Conservation (phyloP, 1,140 invertebrate genomes). For the Papilio glaucus region DNA sequence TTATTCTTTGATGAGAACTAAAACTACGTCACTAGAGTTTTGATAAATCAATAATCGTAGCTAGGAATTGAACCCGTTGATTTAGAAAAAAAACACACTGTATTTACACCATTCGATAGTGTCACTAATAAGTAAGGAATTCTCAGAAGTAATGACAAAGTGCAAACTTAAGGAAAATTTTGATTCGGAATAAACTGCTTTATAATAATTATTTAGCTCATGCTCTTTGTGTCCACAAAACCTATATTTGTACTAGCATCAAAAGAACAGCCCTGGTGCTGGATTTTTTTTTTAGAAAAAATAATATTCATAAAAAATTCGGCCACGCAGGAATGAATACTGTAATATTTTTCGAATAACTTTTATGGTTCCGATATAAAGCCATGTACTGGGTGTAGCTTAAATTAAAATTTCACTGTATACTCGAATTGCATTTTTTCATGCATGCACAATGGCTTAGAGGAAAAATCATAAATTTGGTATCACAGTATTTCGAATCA, state of each 20-base stretch:
- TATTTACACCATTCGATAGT: too few relatives aligned
- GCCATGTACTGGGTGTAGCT: conserved; percentile 8
- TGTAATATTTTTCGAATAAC: conserved; percentile 27
- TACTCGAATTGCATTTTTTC: conserved; percentile 22
- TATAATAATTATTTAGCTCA: too few relatives aligned
- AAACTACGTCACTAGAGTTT: too few relatives aligned
- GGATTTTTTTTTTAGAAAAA: not conserved
- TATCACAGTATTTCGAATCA: conserved; percentile 8
- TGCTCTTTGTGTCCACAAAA: not conserved
- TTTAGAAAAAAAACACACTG: too few relatives aligned
- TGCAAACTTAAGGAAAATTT: too few relatives aligned
- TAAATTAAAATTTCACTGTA: conserved; percentile 23
- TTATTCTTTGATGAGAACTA: too few relatives aligned
- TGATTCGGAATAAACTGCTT: too few relatives aligned
- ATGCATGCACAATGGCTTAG: conserved; percentile 24
- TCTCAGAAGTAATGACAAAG: too few relatives aligned
- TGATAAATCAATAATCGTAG: too few relatives aligned
- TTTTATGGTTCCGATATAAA: conserved; percentile 4
- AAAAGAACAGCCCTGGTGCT: not conserved
- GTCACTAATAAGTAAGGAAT: too few relatives aligned
- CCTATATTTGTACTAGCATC: not conserved
- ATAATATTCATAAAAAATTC: conserved; percentile 9
- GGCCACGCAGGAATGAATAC: conserved; percentile 19
- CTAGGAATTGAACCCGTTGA: too few relatives aligned
- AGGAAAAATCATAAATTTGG: conserved; percentile 22